Evolutionary conservation across 2,797 vertebrate genomes (phyloP), one percentile per base, ranked within the genome.

Genomic region (Eleutherodactylus coqui): DNA sequence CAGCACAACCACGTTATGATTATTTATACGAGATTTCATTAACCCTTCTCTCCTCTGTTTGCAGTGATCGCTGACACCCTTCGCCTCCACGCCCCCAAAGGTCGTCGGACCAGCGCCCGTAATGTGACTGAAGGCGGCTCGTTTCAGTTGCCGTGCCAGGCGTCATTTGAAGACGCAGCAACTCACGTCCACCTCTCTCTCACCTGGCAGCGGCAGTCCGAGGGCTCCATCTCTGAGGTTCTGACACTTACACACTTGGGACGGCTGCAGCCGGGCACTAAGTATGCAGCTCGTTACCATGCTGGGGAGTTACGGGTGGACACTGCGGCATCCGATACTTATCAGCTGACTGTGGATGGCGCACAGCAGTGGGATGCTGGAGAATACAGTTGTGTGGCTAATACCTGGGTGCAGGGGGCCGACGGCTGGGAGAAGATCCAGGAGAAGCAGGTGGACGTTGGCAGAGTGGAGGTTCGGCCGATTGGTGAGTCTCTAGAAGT

Each of bases 1-100:
- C 53, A 55, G 21, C 53, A n/a, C 53, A 8, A n/a, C n/a, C n/a
- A n/a, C n/a, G n/a, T n/a, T n/a, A n/a, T n/a, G n/a, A n/a, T n/a
- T n/a, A n/a, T n/a, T n/a, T n/a, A n/a, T n/a, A n/a, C n/a, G n/a
- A n/a, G n/a, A n/a, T n/a, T n/a, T n/a, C n/a, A n/a, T 2, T 43
- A 0, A 9, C 9, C 36, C 67, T 19, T 10, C 5, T 8, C 47
- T 36, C 14, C 17, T 38, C 14, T 0, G 0, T 21, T 2, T 51
- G 5, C 67, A 99, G 97, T 99, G 82, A 96, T 99, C 89, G 90
- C 94, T 0, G 96, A 98, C n/a, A 96, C 95, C n/a, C 94, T 99
- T 80, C 92, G 53, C 0, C 95, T 99, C 89, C 89, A 88, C 0
- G 88, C 90, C 10, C 88, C 89, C 36, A 92, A 89, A 84, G 89